Evolutionary conservation across 1,140 invertebrate species (phyloP), one percentile per base, ranked within the genome.

Genomic region (Bombus confusus): DNA sequence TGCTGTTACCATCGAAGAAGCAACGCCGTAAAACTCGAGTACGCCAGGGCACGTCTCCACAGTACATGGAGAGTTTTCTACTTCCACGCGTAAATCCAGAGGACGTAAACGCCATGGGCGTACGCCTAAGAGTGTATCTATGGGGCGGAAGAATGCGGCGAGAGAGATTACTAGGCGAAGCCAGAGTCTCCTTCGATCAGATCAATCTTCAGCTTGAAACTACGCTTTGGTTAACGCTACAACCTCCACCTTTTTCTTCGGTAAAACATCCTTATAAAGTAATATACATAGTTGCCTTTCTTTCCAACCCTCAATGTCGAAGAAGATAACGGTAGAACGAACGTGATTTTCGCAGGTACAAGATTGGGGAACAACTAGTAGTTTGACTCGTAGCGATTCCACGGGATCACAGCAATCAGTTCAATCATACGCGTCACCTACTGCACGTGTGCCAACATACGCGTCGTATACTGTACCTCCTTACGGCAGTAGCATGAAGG

Each of bases 1-100:
- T 99, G 47, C 95, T 99, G 87, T 94, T 99, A 78, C 98, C 98
- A 0, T 97, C 97, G 88, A 98, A 98, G 91, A 99, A 98, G 93
- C 98, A 99, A 92, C 98, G 98, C 90, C 98, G 98, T 93, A 99
- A 99, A 95, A 99, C 98, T 9, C 98, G 98, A 94, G 97, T 98
- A 37, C 96, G 98, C 80, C 97, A 97, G 85, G 98, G 98, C 3
- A 97, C 98, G 90, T 98, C 97, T 92, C 98, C 98, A 3, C 97
- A 98, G 91, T 99, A 98, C 92, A 97, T 98, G 96, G 98, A 99
- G 93, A 98, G 97, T 90, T 99, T 99, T 94, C 96, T 98, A 64
- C 96, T 99, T 86, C 98, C 97, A 93, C 97, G 98, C 93, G 98
- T 99, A 64, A 98, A 98, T 95, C 98, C 98, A 94, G 98, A 99